Evolutionary conservation across 2,888 invertebrate genomes (phyloP).

Genomic region (Leptopilina syphax): DNA sequence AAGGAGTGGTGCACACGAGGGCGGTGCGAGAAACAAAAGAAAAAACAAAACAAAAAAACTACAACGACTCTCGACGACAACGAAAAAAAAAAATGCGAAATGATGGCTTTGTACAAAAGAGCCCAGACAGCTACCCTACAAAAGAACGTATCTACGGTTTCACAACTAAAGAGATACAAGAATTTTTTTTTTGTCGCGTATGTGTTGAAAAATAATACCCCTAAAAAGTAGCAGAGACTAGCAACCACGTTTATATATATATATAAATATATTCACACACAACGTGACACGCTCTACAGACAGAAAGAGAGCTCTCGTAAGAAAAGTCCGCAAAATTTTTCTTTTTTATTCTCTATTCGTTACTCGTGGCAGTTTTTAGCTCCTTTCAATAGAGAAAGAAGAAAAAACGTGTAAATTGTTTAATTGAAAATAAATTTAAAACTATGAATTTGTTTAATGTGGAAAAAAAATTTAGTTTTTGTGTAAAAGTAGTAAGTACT

Average conservation of each 20-base stretch:
- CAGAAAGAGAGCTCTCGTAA: not conserved
- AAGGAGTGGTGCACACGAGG: not conserved
- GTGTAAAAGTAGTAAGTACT: too few species aligned
- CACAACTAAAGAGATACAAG: not conserved
- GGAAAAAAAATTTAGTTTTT: too few species aligned
- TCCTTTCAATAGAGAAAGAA: too few species aligned
- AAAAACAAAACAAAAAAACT: conserved; percentile 5
- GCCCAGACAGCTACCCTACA: conserved; percentile 1
- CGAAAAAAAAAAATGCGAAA: not conserved
- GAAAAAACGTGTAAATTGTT: too few species aligned
- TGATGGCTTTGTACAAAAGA: not conserved
- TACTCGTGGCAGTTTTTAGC: too few species aligned
- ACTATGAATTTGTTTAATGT: too few species aligned
- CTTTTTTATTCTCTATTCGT: conserved; percentile 4
- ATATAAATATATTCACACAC: not conserved
- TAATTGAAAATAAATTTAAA: too few species aligned
- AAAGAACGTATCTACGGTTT: conserved; percentile 16
- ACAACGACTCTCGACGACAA: not conserved
- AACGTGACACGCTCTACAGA: not conserved
- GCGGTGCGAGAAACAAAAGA: not conserved
- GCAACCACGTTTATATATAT: not conserved
- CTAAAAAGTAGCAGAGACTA: conserved; percentile 16
- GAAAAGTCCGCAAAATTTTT: not conserved
- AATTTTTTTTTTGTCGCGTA: not conserved
- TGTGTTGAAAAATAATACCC: conserved; percentile 29